Evolutionary conservation across 2,888 invertebrate species (phyloP), one percentile per base, ranked within the genome.

Genomic region (Chironomus riparius): DNA sequence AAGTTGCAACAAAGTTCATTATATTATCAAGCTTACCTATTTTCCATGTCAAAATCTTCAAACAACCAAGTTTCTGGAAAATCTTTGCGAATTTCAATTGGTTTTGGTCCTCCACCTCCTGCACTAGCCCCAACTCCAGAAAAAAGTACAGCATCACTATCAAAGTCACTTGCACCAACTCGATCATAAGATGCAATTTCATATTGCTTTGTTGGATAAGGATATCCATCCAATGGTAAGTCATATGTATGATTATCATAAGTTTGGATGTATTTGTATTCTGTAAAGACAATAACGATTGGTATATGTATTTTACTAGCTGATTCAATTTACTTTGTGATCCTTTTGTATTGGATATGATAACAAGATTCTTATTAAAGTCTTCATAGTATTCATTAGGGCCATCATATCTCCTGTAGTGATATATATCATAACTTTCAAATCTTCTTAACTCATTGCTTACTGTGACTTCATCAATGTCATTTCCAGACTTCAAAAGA

Each of bases 61-160:
- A 88, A 90, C 79, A 90, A 85, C 89, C 90, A 90, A 77, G 89
- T 90, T 85, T 90, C 90, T 76, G 89, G 88, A 81, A 91, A 90
- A 81, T 87, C 82, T 81, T 86, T 87, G 81, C 90, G 85, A 77
- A 88, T 71, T 70, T 68, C 15, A 6, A 68, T 47, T 68, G n/a
- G 15, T 47, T 38, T 38, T 15, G 38, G 68, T n/a, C n/a, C n/a
- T n/a, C n/a, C n/a, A n/a, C n/a, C n/a, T n/a, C n/a, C n/a, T n/a
- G n/a, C n/a, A n/a, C n/a, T n/a, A n/a, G n/a, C n/a, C n/a, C n/a
- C n/a, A 24, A 24, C 22, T 24, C 2, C 22, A 3, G 22, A 24
- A 3, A 3, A 2, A 24, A 3, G 22, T 3, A 24, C 22, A 3
- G 22, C 22, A 24, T 24, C 22, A 3, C 22, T 24, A 3, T 24